Conservation (phyloP, 2,888 invertebrate genomes). For the Rhorus exstirpatorius region DNA sequence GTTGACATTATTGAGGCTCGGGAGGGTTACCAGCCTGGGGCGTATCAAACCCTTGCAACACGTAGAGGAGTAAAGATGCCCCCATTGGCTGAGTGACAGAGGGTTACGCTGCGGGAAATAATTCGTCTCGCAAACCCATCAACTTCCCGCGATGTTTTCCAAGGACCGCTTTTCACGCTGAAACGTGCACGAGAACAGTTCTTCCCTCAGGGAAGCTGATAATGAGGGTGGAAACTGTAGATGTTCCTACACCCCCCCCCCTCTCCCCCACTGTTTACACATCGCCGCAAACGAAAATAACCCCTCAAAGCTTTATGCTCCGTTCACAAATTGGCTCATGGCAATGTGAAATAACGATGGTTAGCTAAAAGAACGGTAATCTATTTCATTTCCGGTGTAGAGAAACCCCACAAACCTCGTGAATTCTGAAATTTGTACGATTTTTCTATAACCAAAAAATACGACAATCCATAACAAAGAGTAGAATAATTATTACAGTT, state of each 20-base stretch:
- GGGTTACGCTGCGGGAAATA: slow-evolving; percentile 48
- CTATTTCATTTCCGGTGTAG: not conserved
- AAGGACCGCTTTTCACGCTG: slow-evolving; percentile 27
- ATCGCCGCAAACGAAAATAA: slow-evolving; percentile 27
- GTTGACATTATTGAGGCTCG: not conserved
- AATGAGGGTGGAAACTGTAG: slow-evolving; percentile 53
- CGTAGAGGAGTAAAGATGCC: slow-evolving; percentile 15
- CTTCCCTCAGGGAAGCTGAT: slow-evolving; percentile 47
- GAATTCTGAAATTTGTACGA: not conserved
- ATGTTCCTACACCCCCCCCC: not conserved
- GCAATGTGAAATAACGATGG: slow-evolving; percentile 1
- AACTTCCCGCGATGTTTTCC: slow-evolving; percentile 48
- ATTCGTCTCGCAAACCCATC: slow-evolving; percentile 56
- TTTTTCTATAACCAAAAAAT: too few relatives aligned
- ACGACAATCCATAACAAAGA: too few relatives aligned
- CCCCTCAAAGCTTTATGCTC: not conserved
- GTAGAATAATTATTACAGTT: too few relatives aligned
- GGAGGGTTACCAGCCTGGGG: not conserved
- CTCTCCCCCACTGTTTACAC: slow-evolving; percentile 19
- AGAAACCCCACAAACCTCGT: not conserved
- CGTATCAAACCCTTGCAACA: not conserved
- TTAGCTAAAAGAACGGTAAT: not conserved
- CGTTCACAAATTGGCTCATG: not conserved
- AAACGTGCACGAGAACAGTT: slow-evolving; percentile 62
- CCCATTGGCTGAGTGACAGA: slow-evolving; percentile 21